phyloP scores from a whole-genome alignment of 2,888 invertebrate species.

The Tenthredo livida region DNA sequence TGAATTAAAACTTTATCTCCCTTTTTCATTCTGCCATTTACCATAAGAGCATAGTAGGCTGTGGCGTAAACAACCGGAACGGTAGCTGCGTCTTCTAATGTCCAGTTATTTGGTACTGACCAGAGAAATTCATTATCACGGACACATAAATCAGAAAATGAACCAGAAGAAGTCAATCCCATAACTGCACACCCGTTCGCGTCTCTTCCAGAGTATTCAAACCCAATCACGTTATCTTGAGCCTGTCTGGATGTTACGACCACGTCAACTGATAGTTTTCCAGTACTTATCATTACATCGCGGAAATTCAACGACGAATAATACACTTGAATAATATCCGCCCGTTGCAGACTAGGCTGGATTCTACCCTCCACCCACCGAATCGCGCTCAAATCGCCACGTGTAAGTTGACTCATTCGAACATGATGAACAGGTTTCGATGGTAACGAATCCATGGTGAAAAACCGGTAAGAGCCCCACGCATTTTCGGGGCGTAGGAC shows the following conservation, averaged over 20 bases:
- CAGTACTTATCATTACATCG: slow-evolving; percentile 96
- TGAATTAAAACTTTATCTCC: slow-evolving; percentile 79
- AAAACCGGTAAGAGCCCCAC: slow-evolving; percentile 93
- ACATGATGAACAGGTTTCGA: slow-evolving; percentile 83
- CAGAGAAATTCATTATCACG: slow-evolving; percentile 82
- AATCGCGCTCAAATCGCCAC: slow-evolving; percentile 92
- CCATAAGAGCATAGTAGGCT: slow-evolving; percentile 70
- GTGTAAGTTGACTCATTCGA: slow-evolving; percentile 87
- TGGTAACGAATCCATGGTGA: slow-evolving; percentile 81
- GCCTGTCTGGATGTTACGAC: slow-evolving; percentile 77
- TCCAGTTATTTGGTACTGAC: slow-evolving; percentile 87
- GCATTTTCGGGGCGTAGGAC: slow-evolving; percentile 80
- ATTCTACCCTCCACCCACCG: slow-evolving; percentile 81
- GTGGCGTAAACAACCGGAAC: slow-evolving; percentile 90
- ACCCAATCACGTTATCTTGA: slow-evolving; percentile 81
- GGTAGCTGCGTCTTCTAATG: slow-evolving; percentile 87
- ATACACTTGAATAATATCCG: slow-evolving; percentile 88
- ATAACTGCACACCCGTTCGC: slow-evolving; percentile 87
- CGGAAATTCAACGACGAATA: slow-evolving; percentile 93
- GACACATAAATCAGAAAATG: slow-evolving; percentile 83
- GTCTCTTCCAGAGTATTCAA: slow-evolving; percentile 83
- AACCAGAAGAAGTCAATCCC: slow-evolving; percentile 82
- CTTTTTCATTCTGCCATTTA: slow-evolving; percentile 71
- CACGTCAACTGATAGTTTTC: slow-evolving; percentile 89
- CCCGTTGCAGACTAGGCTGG: slow-evolving; percentile 81